Evolutionary conservation across 2,113 vertebrate genomes (phyloP).

Genomic region (Gallinago paraguaiae): DNA sequence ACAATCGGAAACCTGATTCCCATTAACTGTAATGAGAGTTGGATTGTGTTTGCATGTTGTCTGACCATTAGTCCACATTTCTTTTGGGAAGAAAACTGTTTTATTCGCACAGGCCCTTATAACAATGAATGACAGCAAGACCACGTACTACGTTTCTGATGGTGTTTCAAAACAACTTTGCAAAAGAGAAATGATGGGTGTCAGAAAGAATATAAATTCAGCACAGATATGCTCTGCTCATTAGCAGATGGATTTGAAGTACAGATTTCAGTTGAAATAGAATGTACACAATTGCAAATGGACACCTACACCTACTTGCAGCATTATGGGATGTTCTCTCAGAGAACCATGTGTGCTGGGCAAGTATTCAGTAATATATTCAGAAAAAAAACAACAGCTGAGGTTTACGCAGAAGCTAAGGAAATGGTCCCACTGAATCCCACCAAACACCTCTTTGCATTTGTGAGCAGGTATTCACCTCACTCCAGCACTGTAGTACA

Average conservation of each 20-base stretch:
- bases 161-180: not conserved
- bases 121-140: not conserved
- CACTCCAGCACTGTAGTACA: not conserved
- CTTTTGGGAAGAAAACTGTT: not conserved
- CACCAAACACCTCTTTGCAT: not conserved
- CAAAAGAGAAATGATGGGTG: not conserved
- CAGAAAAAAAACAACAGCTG: not conserved
- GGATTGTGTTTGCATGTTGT: not conserved
- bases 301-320: not conserved
- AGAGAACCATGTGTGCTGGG: not conserved
- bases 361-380: not conserved
- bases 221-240: not conserved
- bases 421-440: not conserved
- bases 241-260: not conserved
- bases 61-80: not conserved
- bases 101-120: not conserved
- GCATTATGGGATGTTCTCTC: not conserved
- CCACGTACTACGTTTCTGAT: not conserved
- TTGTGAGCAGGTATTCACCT: not conserved
- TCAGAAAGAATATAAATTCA: not conserved
- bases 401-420: not conserved
- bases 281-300: not conserved
- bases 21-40: conserved; percentile 20
- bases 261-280: not conserved
- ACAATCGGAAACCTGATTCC: not conserved